Evolutionary conservation across 2,797 vertebrate genomes (phyloP).

Genomic region (Cyclura pinguis): DNA sequence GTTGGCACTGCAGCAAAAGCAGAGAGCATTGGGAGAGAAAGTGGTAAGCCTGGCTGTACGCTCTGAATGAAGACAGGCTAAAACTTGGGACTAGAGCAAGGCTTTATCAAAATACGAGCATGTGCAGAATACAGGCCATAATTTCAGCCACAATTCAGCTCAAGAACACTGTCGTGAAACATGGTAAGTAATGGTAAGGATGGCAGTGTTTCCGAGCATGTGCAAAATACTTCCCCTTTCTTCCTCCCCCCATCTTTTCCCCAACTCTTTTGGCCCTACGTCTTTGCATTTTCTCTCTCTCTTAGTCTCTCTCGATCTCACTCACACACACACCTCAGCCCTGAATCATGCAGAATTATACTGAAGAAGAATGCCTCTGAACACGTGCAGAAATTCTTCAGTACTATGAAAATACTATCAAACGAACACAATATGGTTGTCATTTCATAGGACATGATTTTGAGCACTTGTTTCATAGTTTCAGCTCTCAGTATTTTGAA

Average conservation of each 20-base stretch:
- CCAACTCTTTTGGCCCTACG: neutral
- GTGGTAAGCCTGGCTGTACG: neutral
- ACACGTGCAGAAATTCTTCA: neutral
- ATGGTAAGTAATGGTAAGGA: neutral
- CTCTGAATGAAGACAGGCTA: neutral
- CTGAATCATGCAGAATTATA: neutral
- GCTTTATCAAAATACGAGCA: neutral
- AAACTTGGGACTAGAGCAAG: neutral
- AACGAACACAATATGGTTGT: neutral
- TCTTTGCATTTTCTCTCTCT: neutral
- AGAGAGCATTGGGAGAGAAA: neutral
- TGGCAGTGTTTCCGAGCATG: neutral
- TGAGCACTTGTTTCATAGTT: no score
- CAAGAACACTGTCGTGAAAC: neutral
- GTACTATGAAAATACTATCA: neutral
- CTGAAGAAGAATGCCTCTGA: neutral
- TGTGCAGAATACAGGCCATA: neutral
- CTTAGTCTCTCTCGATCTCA: no score
- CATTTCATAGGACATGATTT: no score
- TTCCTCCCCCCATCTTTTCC: no score
- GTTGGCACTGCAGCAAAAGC: constrained; percentile 26
- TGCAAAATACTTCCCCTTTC: neutral
- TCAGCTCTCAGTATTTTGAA: neutral
- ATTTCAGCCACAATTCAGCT: neutral
- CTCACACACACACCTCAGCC: neutral